Evolutionary conservation across 2,888 invertebrate species (phyloP), one percentile per base, ranked within the genome.

Genomic region (Eupithecia subumbrata): DNA sequence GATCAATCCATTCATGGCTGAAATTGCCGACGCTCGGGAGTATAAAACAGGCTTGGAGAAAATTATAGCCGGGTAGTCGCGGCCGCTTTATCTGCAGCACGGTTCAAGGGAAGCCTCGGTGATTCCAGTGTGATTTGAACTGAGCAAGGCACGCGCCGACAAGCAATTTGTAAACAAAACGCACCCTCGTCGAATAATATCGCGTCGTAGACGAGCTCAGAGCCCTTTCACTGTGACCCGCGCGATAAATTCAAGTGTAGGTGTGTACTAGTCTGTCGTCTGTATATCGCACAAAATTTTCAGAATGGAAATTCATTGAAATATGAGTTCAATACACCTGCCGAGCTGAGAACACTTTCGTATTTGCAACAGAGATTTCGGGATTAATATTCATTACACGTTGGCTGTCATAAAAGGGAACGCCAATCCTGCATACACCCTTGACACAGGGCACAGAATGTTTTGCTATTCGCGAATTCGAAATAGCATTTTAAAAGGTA

Each of bases 91-190:
- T 89, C 88, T 89, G 74, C 70, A 76, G 60, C 75, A 72, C 74
- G 75, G 73, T 77, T 78, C 72, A 72, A 75, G 76, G 78, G 76
- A 60, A 83, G 81, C 84, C 78, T 78, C 78, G 85, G 84, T 83
- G 84, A 86, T 86, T 85, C 82, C 77, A 85, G 84, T 86, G 87
- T 86, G 87, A 88, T 89, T 87, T 84, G 82, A 85, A 83, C 80
- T 83, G 84, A 85, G 85, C 83, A 84, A 84, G 87, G 89, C 92
- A 91, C 91, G 90, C 91, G 86, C 91, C 88, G 84, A 84, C 86
- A 85, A 88, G 87, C 92, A 92, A 94, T 94, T 94, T 93, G 93
- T 92, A 93, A 90, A 93, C 93, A 93, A 94, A 93, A 91, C 92
- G 90, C 88, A 91, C 89, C 91, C 90, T 87, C 84, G 82, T 87